Evolutionary conservation across 2,797 vertebrate genomes (phyloP), one percentile per base, ranked within the genome.

Genomic region (Poeciliopsis paucimaculata): DNA sequence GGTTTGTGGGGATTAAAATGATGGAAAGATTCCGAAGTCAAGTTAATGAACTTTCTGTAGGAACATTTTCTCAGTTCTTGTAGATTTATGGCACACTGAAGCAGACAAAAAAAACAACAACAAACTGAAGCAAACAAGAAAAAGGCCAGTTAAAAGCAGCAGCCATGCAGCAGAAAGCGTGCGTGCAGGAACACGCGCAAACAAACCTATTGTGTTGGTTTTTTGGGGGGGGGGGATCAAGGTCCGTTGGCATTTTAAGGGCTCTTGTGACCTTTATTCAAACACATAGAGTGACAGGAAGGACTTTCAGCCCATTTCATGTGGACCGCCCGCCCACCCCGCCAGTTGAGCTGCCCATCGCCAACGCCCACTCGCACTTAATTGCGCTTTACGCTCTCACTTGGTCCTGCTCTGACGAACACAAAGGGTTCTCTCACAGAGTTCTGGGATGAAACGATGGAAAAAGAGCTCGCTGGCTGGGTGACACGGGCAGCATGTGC

Each of bases 391-490:
- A 62, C 6, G 71, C 77, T 80, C 71, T 81, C 81, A 85, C 68
- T 87, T 83, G 68, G 79, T 88, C 87, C 86, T 90, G 60, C 79
- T 83, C 41, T 45, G 18, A 72, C 28, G 75, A 76, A 80, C 68
- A 91, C 88, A 92, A 91, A 92, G 77, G 72, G 84, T 20, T 39
- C 88, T 90, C 83, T 91, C 26, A 79, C 86, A 79, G 53, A 51
- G 57, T 60, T 26, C 60, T 15, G 2, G n/a, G 77, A 89, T 77
- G 88, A 83, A 90, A 86, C 26, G 77, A 51, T 85, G 90, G 88
- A 87, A 93, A 92, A 47, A 60, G 34, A 76, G 74, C 41, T 26
- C 34, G 53, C 31, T 55, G 80, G 0, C 72, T 62, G 43, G 53
- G 60, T 0, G 66, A 43, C 57, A 39, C 53, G 41, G 76, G 46